Conservation (phyloP, 2,888 invertebrate genomes). For the Pheosia gnoma region DNA sequence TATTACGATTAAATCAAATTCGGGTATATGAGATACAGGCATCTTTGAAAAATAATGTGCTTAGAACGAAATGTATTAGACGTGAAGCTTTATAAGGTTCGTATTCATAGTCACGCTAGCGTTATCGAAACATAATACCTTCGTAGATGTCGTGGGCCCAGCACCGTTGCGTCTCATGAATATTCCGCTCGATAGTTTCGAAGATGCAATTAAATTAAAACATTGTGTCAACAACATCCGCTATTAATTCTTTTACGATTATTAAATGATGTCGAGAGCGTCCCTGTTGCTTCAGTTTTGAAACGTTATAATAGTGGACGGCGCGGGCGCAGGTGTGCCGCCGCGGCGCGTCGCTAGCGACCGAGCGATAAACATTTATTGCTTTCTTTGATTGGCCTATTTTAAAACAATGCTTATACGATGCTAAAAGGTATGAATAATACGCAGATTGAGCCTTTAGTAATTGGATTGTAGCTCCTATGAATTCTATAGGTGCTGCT, state of each 20-base stretch:
- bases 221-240: conserved; percentile 60
- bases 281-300: conserved; percentile 3
- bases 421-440: not conserved
- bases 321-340: conserved; percentile 1
- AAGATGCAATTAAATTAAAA: conserved; percentile 59
- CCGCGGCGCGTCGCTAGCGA: not conserved
- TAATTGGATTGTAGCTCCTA: too few relatives aligned
- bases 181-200: conserved; percentile 55
- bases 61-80: too few relatives aligned
- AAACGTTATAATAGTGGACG: not conserved
- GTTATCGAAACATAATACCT: conserved; percentile 21
- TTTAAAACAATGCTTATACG: not conserved
- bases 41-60: too few relatives aligned
- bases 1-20: too few relatives aligned
- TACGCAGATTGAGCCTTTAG: too few relatives aligned
- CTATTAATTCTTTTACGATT: conserved; percentile 60
- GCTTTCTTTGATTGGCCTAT: conserved; percentile 3
- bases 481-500: too few relatives aligned
- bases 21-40: not conserved
- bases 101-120: conserved; percentile 5
- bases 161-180: conserved; percentile 47
- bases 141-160: conserved; percentile 32
- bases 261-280: conserved; percentile 47
- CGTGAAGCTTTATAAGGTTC: not conserved
- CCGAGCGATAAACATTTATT: conserved; percentile 1